Base-by-base conservation (phyloP, 30 jellyfish, hydroid and myxozoan genomes). In the Cassiopea xamachana region DNA sequence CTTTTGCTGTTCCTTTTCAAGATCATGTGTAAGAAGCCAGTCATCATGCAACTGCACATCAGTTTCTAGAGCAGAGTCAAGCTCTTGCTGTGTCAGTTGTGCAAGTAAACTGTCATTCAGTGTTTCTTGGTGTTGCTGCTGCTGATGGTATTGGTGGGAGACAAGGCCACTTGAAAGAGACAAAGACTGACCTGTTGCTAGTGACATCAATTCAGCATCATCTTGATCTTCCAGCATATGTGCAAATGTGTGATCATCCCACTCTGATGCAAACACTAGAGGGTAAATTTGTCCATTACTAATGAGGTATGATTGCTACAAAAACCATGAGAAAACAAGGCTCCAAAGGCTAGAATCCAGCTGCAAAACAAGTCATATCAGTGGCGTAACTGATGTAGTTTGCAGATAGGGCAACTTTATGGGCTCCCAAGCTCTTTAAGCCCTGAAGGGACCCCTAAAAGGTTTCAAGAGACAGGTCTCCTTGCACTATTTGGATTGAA, bases 11-110 rank as follows among this genome's bases (percentile, higher is more conserved):
- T 89, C 96, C n/a, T 78, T 70, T 61, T 85, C 94, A 19, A 84
- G 69, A 13, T 86, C 94, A 12, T 80, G 91, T 10, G 97, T 92
- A 45, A 85, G 47, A 43, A 84, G 71, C 93, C 93, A 80, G 73
- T 94, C 98, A 51, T 85, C 97, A 48, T 61, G 87, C 10, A 73
- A 47, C 5, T 69, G 91, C 1, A 62, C 73, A 46, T 80, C 95
- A 48, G 72, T 81, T 16, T 60, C 83, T 43, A 87, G 64, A 58
- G 86, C 88, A 7, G 87, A 72, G 59, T 87, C 94, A 7, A 90
- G 94, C 83, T 94, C 98, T 68, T 94, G 98, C 76, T 94, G 98
- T 14, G 91, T 73, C 27, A 86, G 85, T 67, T 87, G 94, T 17
- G 98, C 98, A 46, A 94, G 86, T 73, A 90, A 48, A 75, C 93